Evolutionary conservation across 2,797 vertebrate genomes (phyloP), one percentile per base, ranked within the genome.

Genomic region (Enteromius argenteus): DNA sequence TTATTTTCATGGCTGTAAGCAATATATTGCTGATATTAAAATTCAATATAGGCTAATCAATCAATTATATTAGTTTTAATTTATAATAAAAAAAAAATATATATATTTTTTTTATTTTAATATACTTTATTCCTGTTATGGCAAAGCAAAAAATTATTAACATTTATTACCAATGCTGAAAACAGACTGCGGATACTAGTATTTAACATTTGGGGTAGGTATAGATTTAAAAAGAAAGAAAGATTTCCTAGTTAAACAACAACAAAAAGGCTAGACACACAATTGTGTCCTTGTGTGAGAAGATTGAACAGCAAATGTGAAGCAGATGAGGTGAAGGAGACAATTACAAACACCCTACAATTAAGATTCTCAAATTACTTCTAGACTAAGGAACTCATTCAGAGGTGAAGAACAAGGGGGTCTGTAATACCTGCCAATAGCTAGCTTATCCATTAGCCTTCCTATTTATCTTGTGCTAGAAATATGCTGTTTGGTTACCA

Each of bases 281-380:
- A 46, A 51, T 32, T 53, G 30, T 75, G 27, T 37, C 32, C 15
- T 58, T n/a, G 68, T 10, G 39, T 32, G 39, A 74, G 72, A 83
- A 74, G 76, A 83, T 75, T 11, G 78, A 73, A 71, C 60, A 62
- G 77, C 64, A 84, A 77, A 83, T 81, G 23, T 68, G 37, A 77
- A 83, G 71, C 77, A 71, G 68, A 51, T 80, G 64, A 71, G 15
- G 15, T 4, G 58, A 75, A 42, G 6, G 13, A 44, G 74, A 80
- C 49, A 13, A 32, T 79, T 79, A 71, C 39, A 68, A 84, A 77
- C 21, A 10, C 67, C 46, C 46, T 72, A 35, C 37, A 77, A 67
- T 67, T 14, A 64, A 51, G 64, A 46, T 51, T 82, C 49, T 53
- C 74, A 80, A 87, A 87, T 87, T 77, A 82, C 71, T 84, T 51